Base-by-base conservation (phyloP, 2,888 invertebrate species). In the Melanargia galathea region DNA sequence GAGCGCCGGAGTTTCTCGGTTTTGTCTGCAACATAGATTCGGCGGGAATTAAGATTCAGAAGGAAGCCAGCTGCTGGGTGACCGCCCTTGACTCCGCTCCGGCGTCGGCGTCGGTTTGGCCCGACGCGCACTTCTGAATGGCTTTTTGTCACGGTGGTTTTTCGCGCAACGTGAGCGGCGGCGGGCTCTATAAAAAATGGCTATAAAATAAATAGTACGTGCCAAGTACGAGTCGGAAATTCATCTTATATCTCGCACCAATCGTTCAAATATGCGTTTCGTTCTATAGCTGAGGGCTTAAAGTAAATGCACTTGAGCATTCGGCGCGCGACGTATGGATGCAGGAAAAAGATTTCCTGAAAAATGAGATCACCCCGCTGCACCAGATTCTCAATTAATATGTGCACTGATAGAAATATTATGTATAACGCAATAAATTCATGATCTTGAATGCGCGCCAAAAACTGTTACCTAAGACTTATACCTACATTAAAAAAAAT, bases 41-140 rank as follows among this genome's bases (percentile, higher is more conserved):
- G 76, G 73, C 70, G 71, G 67, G 75, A 80, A 82, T 84, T 86
- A 80, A 81, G 82, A 86, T 86, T 86, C 79, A 83, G 80, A 76
- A 82, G 83, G 83, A 86, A 87, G 79, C 82, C 83, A 83, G 82
- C 83, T 84, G 83, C 75, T 70, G 60, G 66, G 54, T 81, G 86
- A 82, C 87, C 87, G 89, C 83, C 89, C 90, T 87, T 89, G 90
- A 88, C 87, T 86, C 73, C 72, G 67, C 75, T 65, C 35, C n/a
- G n/a, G n/a, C n/a, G n/a, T n/a, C 52, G 49, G 40, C 54, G 49
- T 49, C 59, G 51, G 51, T 59, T 49, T 26, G 59, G 59, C 49
- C 40, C 18, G 51, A 26, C 59, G 59, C 59, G 59, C 49, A 59
- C 49, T 40, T 18, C 40, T 59, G 7, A 49, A 59, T 59, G 59